phyloP scores from a whole-genome alignment of 2,797 vertebrate genomes.

The Parambassis ranga region DNA sequence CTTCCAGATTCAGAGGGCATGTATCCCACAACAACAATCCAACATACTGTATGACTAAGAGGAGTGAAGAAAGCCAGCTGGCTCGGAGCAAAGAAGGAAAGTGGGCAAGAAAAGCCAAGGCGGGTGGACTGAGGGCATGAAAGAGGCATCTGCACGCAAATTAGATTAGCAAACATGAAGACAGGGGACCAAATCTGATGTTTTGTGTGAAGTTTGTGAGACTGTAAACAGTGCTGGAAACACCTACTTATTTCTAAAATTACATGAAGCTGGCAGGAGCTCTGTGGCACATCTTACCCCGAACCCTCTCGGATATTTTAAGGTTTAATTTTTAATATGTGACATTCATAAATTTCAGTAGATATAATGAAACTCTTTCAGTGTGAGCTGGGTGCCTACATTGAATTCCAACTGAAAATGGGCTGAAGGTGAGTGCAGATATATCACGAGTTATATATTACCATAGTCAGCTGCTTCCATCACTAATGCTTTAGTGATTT shows the following conservation, averaged over 20 bases:
- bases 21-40: slow-evolving; percentile 32
- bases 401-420: slow-evolving; percentile 11
- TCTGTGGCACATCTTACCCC: slow-evolving; percentile 33
- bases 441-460: slow-evolving; percentile 13
- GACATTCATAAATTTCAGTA: slow-evolving; percentile 17
- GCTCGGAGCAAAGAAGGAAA: slow-evolving; percentile 10
- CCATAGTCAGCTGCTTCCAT: slow-evolving; percentile 3
- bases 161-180: slow-evolving; percentile 49
- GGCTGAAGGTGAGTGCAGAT: background rate
- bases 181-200: slow-evolving; percentile 21
- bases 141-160: slow-evolving; percentile 36
- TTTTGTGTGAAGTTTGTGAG: slow-evolving; percentile 46
- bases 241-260: slow-evolving; percentile 69
- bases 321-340: slow-evolving; percentile 37
- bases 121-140: slow-evolving; percentile 24
- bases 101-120: slow-evolving; percentile 15
- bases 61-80: slow-evolving; percentile 26
- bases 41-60: slow-evolving; percentile 26
- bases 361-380: slow-evolving; percentile 21
- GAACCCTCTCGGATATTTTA: slow-evolving; percentile 31
- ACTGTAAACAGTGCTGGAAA: slow-evolving; percentile 50
- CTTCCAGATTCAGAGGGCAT: slow-evolving; percentile 41
- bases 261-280: slow-evolving; percentile 45
- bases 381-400: background rate
- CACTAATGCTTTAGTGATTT: slow-evolving; percentile 2